Base-by-base conservation (phyloP, 2,113 vertebrate genomes). In the Thunnus thynnus region DNA sequence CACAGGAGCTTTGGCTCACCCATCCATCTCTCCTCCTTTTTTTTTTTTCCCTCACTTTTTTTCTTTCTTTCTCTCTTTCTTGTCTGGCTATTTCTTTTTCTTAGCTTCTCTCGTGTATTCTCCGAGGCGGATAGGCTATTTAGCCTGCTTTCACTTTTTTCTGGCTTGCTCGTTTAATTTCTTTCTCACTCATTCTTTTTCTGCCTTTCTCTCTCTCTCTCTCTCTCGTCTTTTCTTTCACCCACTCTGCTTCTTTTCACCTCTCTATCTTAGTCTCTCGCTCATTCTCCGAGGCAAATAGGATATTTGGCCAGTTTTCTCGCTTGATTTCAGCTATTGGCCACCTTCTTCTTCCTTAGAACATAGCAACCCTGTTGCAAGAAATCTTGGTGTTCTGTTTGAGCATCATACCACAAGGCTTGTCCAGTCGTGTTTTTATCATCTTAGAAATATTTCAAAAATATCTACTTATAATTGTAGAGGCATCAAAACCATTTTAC, bases 1-100 rank as follows among this genome's bases (percentile, higher is more conserved):
- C 80, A 86, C 78, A 44, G 85, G 81, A 82, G 88, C 80, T 88
- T 88, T 88, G 78, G 44, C 77, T 84, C 83, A 17, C 46, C 70
- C 74, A 64, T 84, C 80, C 72, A 20, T 71, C 80, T 65, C 68
- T 67, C 74, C 6, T 66, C 58, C 32, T 25, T 48, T 30, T 60
- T 62, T 44, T 54, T 52, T 72, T 70, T 76, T 78, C 4, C 27
- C 57, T 76, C 78, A 22, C 44, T 71, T 55, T 27, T 75, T 5
- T 66, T 22, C 3, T 27, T 13, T 52, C n/a, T 63, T 51, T 18
- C 48, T 20, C 17, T 56, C 71, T 64, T 32, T 80, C 46, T 74
- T 81, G 71, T 55, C 52, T 10, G 18, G 51, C 57, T 71, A 2
- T 32, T 76, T 64, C 57, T 77, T 75, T 57, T 84, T 70, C 78